Conservation (phyloP, 2,113 vertebrate species). For the Crotalus viridis region DNA sequence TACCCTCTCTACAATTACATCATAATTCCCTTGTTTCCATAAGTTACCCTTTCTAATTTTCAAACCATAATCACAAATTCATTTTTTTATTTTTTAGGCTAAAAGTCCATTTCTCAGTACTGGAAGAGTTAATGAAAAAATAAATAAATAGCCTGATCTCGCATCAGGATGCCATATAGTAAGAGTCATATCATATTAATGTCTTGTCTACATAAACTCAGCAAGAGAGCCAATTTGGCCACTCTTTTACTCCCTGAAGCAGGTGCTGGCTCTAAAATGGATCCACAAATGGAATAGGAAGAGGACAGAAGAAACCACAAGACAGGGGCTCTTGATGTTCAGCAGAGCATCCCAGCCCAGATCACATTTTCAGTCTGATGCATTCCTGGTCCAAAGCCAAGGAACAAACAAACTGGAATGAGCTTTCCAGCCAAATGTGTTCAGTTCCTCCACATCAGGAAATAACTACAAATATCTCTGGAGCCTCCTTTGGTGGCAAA, state of each 20-base stretch:
- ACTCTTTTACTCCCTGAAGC: neutral
- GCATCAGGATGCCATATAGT: too few species aligned
- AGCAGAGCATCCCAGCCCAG: neutral
- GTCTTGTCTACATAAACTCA: neutral
- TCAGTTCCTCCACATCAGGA: fast-evolving
- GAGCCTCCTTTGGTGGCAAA: constrained; percentile 5
- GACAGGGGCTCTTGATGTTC: neutral
- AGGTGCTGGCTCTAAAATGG: neutral
- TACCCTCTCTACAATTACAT: neutral
- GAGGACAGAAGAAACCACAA: neutral
- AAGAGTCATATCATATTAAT: neutral
- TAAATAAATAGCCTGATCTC: neutral
- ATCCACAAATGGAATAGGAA: constrained; percentile 8
- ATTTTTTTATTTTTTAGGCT: neutral
- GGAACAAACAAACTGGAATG: constrained; percentile 4
- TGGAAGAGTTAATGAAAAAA: neutral
- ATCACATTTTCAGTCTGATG: neutral
- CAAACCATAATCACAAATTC: neutral
- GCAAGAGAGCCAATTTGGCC: neutral
- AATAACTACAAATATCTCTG: constrained; percentile 17
- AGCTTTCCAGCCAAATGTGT: neutral
- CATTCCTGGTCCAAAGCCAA: constrained; percentile 30
- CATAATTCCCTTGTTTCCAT: neutral
- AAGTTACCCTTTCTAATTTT: neutral
- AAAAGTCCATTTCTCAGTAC: neutral